These are phyloP conservation scores for Nannospalax galili DNA, from an alignment of 2,113 vertebrate species.

Conservation along the genomic window DNA sequence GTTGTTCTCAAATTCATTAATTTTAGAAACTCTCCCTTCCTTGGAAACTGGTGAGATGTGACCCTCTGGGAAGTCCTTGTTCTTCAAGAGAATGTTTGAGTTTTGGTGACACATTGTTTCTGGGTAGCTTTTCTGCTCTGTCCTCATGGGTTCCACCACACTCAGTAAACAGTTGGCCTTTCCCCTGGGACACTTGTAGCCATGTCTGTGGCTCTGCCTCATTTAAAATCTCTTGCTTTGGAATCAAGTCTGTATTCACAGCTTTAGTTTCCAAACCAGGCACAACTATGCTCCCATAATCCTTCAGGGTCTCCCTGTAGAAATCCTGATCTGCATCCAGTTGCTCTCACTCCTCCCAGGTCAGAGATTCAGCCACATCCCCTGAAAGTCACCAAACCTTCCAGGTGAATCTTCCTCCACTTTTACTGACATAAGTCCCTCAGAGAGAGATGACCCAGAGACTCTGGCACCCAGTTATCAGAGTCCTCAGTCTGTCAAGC, in stretches of 20 bases:
- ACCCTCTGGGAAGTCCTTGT: neutral
- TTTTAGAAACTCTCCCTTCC: neutral
- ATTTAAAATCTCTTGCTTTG: constrained; percentile 64
- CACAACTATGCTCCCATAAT: too few species aligned
- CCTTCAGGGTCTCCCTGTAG: too few species aligned
- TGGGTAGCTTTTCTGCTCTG: neutral
- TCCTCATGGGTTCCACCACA: neutral
- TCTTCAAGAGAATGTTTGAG: constrained; percentile 26
- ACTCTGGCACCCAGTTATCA: too few species aligned
- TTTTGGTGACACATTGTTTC: neutral
- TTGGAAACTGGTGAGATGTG: neutral
- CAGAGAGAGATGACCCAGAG: too few species aligned
- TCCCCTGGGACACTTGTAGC: neutral
- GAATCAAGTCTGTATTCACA: constrained; percentile 57
- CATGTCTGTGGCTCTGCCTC: constrained; percentile 29
- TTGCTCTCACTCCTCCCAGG: too few species aligned
- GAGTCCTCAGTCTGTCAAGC: too few species aligned
- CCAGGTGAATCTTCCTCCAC: too few species aligned
- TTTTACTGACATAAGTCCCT: too few species aligned
- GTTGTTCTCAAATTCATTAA: neutral
- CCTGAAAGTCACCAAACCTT: too few species aligned
- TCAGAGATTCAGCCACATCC: too few species aligned
- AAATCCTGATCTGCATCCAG: too few species aligned
- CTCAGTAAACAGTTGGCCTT: neutral
- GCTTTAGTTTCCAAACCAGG: constrained; percentile 62